A percentile compares a stretch with the other conserved stretches of the same genome.
These are phyloP conservation scores for Ochlodes sylvanus DNA, from an alignment of 2,888 invertebrate species.

Conservation along the genomic window DNA sequence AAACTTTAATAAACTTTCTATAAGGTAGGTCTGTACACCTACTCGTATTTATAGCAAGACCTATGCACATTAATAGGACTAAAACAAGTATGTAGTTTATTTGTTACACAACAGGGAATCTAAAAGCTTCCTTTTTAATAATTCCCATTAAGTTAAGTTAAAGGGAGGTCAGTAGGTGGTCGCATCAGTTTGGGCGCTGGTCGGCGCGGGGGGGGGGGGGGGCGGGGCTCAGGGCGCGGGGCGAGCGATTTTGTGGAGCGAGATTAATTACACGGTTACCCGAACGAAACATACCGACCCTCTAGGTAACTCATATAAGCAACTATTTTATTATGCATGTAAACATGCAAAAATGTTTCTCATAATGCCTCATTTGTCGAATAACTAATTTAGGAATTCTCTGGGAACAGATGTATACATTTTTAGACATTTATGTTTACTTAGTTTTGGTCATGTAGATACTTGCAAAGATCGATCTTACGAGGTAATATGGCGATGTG, in stretches of 20 bases:
- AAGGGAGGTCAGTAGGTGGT: background rate
- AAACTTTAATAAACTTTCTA: no score
- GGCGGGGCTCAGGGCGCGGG: no score
- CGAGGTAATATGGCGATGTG: no score
- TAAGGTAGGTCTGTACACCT: no score
- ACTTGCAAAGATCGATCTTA: no score
- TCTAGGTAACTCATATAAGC: background rate
- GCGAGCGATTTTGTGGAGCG: slow-evolving; percentile 10
- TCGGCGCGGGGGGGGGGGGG: background rate
- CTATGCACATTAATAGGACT: no score
- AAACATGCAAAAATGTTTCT: background rate
- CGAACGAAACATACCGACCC: background rate
- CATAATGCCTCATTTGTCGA: no score
- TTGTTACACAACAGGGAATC: background rate
- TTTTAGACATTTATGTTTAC: no score
- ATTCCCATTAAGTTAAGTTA: slow-evolving; percentile 16
- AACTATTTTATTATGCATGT: background rate
- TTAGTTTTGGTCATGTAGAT: no score
- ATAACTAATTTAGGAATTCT: no score
- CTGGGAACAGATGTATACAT: no score
- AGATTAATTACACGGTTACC: slow-evolving; percentile 16
- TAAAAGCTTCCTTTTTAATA: slow-evolving; percentile 12
- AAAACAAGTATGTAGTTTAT: background rate
- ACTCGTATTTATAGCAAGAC: no score
- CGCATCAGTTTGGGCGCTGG: background rate